Conservation (phyloP, 2,888 invertebrate species). For the Ferrisia virgata region DNA sequence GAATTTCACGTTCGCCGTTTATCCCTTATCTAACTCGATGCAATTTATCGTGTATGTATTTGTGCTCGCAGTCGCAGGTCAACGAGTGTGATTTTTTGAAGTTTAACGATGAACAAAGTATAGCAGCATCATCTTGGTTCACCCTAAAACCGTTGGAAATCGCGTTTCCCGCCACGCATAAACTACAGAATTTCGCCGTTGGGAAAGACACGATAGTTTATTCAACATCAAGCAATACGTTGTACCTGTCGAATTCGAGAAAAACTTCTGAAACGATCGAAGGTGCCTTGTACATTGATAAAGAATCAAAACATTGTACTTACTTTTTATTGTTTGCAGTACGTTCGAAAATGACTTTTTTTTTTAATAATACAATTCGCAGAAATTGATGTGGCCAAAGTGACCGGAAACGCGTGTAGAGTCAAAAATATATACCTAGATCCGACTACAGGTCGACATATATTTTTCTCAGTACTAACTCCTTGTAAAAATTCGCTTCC, state of each 20-base stretch:
- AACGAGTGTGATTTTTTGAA: background rate
- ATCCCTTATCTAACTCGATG: no score
- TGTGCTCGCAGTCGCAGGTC: background rate
- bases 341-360: background rate
- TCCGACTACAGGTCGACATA: slow-evolving; percentile 44
- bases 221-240: background rate
- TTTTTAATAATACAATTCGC: background rate
- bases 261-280: background rate
- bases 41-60: background rate
- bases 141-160: background rate
- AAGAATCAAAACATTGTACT: background rate
- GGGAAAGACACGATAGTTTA: background rate
- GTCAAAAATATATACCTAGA: slow-evolving; percentile 46
- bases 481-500: background rate
- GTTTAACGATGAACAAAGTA: background rate
- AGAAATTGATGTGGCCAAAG: slow-evolving; percentile 46
- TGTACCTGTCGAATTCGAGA: background rate
- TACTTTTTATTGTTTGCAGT: no score
- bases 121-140: background rate
- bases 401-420: slow-evolving; percentile 36
- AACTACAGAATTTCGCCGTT: background rate
- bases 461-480: slow-evolving; percentile 41
- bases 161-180: background rate
- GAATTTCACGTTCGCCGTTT: no score
- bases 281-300: background rate